phyloP scores from a whole-genome alignment of 2,797 vertebrate species.

The Sebastes aleutianus region DNA sequence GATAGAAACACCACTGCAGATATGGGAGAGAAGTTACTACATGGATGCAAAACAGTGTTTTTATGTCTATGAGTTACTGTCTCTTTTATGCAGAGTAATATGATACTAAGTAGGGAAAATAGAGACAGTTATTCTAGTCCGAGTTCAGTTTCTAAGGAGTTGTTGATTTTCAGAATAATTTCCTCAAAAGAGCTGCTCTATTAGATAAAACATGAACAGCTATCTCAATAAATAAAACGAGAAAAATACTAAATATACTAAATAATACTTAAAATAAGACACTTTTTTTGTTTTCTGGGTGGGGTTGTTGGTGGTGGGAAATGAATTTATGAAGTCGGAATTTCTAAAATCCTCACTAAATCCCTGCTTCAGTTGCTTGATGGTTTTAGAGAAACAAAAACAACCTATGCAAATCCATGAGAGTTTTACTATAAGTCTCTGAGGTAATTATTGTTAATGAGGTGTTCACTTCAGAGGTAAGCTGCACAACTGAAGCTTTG shows the following conservation, averaged over 20 bases:
- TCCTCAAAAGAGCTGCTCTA: neutral
- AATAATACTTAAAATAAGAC: neutral
- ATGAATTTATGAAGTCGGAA: neutral
- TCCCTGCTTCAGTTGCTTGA: neutral
- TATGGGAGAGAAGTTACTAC: too few species aligned
- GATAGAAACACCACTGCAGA: too few species aligned
- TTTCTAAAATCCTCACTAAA: neutral
- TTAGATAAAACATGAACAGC: neutral
- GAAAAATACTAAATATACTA: neutral
- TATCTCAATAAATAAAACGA: neutral
- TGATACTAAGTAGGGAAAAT: neutral
- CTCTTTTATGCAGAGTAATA: neutral
- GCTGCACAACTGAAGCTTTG: slow-evolving; percentile 27
- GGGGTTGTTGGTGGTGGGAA: neutral
- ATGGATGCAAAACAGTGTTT: too few species aligned
- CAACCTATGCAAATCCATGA: neutral
- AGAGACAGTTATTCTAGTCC: neutral
- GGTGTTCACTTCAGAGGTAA: slow-evolving; percentile 36
- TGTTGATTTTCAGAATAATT: neutral
- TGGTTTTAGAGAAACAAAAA: slow-evolving; percentile 6
- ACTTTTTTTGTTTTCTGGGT: neutral
- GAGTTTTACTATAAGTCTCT: neutral
- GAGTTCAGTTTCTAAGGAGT: neutral
- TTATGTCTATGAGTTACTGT: too few species aligned
- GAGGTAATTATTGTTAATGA: slow-evolving; percentile 49